These are phyloP conservation scores for Microcebus murinus DNA, from an alignment of 2,113 vertebrate species.

Conservation along the genomic window DNA sequence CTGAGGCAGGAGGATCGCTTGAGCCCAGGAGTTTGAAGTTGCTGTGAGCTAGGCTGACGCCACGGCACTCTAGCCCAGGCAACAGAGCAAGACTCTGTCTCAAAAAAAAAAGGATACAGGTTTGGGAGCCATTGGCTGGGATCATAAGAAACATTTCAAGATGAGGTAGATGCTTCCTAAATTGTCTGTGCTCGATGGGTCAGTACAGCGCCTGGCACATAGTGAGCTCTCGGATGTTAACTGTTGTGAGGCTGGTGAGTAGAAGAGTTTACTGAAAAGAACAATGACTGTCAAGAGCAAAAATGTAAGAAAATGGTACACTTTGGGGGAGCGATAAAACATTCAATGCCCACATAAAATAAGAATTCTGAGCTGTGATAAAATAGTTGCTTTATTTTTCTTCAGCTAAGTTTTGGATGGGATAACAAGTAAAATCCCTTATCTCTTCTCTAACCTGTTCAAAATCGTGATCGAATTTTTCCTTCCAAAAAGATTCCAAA, in stretches of 20 bases:
- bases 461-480: slow-evolving; percentile 60
- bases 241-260: not conserved
- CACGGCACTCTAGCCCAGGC: too few relatives aligned
- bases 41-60: too few relatives aligned
- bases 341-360: not conserved
- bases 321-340: not conserved
- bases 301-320: not conserved
- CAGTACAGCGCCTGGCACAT: too few relatives aligned
- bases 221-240: not conserved
- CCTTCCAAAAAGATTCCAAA: slow-evolving; percentile 21
- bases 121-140: not conserved
- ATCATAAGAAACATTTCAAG: not conserved
- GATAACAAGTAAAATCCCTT: slow-evolving; percentile 44
- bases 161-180: not conserved
- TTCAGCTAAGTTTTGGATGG: not conserved
- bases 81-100: too few relatives aligned
- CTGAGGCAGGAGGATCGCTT: too few relatives aligned
- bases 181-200: not conserved
- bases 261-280: not conserved
- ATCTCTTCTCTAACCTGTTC: slow-evolving; percentile 18
- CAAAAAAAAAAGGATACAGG: not conserved
- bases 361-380: not conserved
- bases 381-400: not conserved
- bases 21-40: too few relatives aligned
- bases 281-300: not conserved